Percentiles rank a stretch among this genome's conserved stretches.
phyloP scores from a whole-genome alignment of 2,797 vertebrate genomes.

The Aythya fuligula region DNA sequence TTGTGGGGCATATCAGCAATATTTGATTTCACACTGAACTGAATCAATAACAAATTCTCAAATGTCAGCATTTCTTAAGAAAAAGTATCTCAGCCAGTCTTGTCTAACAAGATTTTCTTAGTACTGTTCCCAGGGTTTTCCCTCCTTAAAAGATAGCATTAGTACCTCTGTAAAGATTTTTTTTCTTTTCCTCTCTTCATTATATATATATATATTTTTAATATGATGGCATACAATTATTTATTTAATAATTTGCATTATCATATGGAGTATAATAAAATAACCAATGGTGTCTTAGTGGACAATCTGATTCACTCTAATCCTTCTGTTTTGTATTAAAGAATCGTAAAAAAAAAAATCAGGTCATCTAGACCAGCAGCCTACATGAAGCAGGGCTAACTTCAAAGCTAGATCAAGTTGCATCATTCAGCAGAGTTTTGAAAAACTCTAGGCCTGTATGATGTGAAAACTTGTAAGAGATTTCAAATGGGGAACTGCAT shows the following conservation, averaged over 20 bases:
- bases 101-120: constrained; percentile 35
- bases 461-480: background rate
- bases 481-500: background rate
- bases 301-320: background rate
- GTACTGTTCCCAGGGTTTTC: background rate
- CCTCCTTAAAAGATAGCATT: background rate
- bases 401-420: background rate
- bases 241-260: background rate
- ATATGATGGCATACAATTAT: background rate
- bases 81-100: background rate
- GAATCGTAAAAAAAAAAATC: background rate
- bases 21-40: background rate
- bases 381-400: background rate
- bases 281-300: background rate
- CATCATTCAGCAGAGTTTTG: background rate
- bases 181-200: constrained; percentile 7
- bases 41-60: constrained; percentile 23
- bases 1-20: background rate
- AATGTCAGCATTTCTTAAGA: background rate
- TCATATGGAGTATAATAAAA: background rate
- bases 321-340: background rate
- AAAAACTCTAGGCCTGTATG: background rate
- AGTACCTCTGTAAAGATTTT: background rate
- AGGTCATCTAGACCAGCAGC: background rate
- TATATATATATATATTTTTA: background rate